These are phyloP conservation scores for Leucoma salicis DNA, from an alignment of 2,888 invertebrate genomes.

Conservation along the genomic window DNA sequence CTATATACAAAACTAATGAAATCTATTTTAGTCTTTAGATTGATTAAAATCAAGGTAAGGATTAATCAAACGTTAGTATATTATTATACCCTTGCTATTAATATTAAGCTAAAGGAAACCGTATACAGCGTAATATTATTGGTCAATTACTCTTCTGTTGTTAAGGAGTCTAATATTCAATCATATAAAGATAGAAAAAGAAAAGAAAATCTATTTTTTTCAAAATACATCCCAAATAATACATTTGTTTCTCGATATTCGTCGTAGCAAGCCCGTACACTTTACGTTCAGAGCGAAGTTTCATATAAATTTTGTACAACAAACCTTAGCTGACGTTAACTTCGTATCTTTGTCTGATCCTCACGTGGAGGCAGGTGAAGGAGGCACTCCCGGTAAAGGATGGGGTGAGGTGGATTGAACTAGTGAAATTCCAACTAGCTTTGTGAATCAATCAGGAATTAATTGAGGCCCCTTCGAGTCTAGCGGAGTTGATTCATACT, in stretches of 20 bases:
- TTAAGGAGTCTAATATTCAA: too few species aligned
- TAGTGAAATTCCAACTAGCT: constrained; percentile 63
- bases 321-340: constrained; percentile 73
- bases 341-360: constrained; percentile 76
- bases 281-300: constrained; percentile 60
- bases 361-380: constrained; percentile 53
- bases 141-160: too few species aligned
- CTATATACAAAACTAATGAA: too few species aligned
- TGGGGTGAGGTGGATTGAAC: constrained; percentile 27
- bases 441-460: constrained; percentile 76
- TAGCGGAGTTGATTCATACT: constrained; percentile 51
- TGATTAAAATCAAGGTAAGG: too few species aligned
- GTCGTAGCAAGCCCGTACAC: constrained; percentile 35
- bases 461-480: constrained; percentile 61
- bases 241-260: constrained; percentile 26
- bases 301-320: constrained; percentile 76
- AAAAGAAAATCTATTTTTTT: too few species aligned
- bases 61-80: too few species aligned
- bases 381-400: constrained; percentile 26
- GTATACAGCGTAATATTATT: too few species aligned
- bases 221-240: too few species aligned
- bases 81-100: too few species aligned
- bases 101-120: too few species aligned
- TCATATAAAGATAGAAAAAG: too few species aligned
- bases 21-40: too few species aligned